These are phyloP conservation scores for Hylomyscus alleni DNA, from an alignment of 2,797 vertebrate species.

Conservation along the genomic window DNA sequence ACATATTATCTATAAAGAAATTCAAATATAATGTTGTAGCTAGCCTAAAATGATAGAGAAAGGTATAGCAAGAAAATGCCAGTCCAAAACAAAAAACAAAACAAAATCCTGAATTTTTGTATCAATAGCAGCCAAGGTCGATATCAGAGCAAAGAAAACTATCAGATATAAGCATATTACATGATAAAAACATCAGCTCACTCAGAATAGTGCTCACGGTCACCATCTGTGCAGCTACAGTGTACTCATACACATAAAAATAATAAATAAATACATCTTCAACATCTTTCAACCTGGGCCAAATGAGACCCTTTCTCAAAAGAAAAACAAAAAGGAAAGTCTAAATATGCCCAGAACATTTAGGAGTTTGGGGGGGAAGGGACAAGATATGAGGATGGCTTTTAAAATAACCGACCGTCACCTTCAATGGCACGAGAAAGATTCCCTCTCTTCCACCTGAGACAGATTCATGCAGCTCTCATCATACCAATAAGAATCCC, in stretches of 20 bases:
- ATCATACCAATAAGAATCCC: background rate
- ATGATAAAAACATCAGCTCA: background rate
- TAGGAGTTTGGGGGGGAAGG: background rate
- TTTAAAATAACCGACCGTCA: background rate
- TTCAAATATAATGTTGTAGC: background rate
- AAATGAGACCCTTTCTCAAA: background rate
- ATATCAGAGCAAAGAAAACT: background rate
- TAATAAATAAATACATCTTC: too few relatives aligned
- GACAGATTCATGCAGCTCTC: background rate
- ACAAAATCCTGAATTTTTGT: background rate
- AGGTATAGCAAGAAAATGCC: background rate
- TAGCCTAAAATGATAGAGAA: conserved; percentile 9
- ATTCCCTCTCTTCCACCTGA: background rate
- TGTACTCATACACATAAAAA: too few relatives aligned
- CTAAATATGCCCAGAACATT: conserved; percentile 18
- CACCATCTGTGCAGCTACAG: too few relatives aligned
- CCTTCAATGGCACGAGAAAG: background rate
- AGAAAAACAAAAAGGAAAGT: conserved; percentile 8
- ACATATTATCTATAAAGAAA: background rate
- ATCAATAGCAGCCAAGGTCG: background rate
- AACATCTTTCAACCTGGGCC: too few relatives aligned
- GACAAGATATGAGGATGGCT: background rate
- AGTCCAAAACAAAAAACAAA: background rate
- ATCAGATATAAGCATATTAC: background rate
- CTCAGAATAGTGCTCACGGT: background rate